These are phyloP conservation scores for Sebastes nivosus DNA, from an alignment of 2,797 vertebrate genomes.

Conservation along the genomic window DNA sequence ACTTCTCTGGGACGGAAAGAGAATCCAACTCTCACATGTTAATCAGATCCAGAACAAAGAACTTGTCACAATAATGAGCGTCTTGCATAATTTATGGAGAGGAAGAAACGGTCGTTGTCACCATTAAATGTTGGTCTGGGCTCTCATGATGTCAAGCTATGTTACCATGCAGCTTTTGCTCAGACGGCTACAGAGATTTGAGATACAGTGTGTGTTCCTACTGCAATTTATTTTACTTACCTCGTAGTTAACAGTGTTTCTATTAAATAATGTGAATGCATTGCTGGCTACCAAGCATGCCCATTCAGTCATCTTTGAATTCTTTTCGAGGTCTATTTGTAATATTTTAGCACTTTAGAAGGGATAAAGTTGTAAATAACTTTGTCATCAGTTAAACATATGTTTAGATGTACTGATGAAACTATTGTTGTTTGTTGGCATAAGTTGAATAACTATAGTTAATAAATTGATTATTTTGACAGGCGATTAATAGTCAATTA, in stretches of 20 bases:
- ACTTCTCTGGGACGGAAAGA: background rate
- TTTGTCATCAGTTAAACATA: background rate
- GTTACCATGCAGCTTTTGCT: background rate
- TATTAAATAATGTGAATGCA: background rate
- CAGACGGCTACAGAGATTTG: background rate
- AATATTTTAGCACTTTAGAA: background rate
- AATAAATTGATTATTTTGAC: background rate
- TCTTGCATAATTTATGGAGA: slow-evolving; percentile 59
- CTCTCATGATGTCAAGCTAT: background rate
- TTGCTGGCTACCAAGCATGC: background rate
- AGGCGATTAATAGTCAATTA: background rate
- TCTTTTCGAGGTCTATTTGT: background rate
- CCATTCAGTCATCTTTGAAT: background rate
- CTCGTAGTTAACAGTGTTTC: no score
- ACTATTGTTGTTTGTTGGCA: background rate
- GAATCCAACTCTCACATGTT: slow-evolving; percentile 16
- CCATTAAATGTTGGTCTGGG: background rate
- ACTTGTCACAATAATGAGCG: slow-evolving; percentile 40
- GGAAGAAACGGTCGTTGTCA: slow-evolving; percentile 26
- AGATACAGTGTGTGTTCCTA: background rate
- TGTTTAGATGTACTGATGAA: background rate
- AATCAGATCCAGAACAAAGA: slow-evolving; percentile 33
- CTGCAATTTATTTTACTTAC: background rate
- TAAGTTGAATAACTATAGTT: background rate
- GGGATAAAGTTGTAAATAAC: background rate